phyloP scores from a whole-genome alignment of 2,113 vertebrate genomes.

The Toxotes jaculatrix region DNA sequence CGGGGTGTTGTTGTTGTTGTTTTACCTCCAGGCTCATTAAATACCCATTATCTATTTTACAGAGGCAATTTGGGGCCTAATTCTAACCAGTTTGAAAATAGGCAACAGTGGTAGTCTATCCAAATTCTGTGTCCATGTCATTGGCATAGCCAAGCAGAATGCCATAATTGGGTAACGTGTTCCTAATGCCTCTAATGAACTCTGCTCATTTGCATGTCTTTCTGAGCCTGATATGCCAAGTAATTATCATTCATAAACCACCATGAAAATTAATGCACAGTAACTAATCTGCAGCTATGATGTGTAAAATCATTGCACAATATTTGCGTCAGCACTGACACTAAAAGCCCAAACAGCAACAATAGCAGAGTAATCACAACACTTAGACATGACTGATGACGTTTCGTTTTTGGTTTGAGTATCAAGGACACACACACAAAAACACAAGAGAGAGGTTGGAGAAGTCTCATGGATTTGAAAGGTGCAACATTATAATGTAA shows the following conservation, averaged over 20 bases:
- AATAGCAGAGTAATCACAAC: constrained; percentile 43
- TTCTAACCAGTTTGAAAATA: constrained; percentile 51
- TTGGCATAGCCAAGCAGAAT: constrained; percentile 64
- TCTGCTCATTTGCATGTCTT: constrained; percentile 75
- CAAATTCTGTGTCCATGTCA: constrained; percentile 66
- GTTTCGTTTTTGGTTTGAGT: constrained; percentile 34
- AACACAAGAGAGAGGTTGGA: background rate
- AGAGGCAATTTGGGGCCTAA: constrained; percentile 45
- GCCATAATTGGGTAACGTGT: constrained; percentile 66
- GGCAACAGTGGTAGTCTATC: constrained; percentile 41
- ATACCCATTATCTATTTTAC: constrained; percentile 42
- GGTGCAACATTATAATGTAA: constrained; percentile 35
- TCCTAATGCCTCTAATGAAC: constrained; percentile 75
- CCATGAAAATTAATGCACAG: constrained; percentile 75
- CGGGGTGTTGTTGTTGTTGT: constrained; percentile 15
- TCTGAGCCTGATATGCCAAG: constrained; percentile 69
- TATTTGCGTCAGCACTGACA: constrained; percentile 62
- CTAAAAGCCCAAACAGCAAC: constrained; percentile 51
- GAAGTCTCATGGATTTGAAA: constrained; percentile 24
- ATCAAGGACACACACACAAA: constrained; percentile 39
- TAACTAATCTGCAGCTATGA: constrained; percentile 71
- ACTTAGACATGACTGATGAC: constrained; percentile 51
- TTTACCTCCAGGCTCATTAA: constrained; percentile 17
- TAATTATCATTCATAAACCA: constrained; percentile 73
- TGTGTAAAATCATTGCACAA: constrained; percentile 67